These are phyloP conservation scores for Leptobrachium ailaonicum DNA, from an alignment of 2,113 vertebrate genomes.

Conservation along the genomic window DNA sequence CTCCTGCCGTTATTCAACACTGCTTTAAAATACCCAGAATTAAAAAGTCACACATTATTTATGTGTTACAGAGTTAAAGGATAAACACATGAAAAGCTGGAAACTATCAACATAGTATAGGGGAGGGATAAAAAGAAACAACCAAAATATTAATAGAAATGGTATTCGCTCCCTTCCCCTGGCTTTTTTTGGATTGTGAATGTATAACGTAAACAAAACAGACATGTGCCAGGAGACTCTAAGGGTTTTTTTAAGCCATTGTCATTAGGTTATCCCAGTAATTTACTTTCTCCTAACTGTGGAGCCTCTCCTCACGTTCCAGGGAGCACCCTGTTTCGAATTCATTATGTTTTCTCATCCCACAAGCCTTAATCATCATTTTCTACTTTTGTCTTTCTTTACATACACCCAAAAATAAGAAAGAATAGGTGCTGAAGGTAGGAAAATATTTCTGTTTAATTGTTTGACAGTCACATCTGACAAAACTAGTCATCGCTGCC, in stretches of 20 bases:
- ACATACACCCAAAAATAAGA: slow-evolving; percentile 43
- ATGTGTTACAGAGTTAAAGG: slow-evolving; percentile 8
- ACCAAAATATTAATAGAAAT: slow-evolving; percentile 43
- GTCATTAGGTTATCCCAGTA: slow-evolving; percentile 18
- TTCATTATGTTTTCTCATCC: slow-evolving; percentile 5
- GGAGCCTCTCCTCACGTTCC: slow-evolving; percentile 36
- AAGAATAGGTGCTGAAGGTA: slow-evolving; percentile 56
- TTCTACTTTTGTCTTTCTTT: background rate
- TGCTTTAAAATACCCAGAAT: background rate
- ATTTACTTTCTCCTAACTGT: slow-evolving; percentile 9
- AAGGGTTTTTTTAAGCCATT: background rate
- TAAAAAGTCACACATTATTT: slow-evolving; percentile 13
- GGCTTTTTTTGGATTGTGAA: slow-evolving; percentile 32
- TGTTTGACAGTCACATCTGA: slow-evolving; percentile 50
- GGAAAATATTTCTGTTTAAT: slow-evolving; percentile 56
- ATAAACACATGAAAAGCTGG: slow-evolving; percentile 22
- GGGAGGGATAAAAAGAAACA: slow-evolving; percentile 40
- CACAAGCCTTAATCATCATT: background rate
- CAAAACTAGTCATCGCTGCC: slow-evolving; percentile 40
- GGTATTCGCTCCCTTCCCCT: slow-evolving; percentile 28
- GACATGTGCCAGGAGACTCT: slow-evolving; percentile 33
- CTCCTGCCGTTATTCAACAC: background rate
- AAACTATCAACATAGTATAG: slow-evolving; percentile 37
- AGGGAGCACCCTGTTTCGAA: slow-evolving; percentile 20
- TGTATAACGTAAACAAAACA: slow-evolving; percentile 40